Evolutionary conservation across 2,797 vertebrate species (phyloP), one percentile per base, ranked within the genome.

Genomic region (Sus cebifrons): DNA sequence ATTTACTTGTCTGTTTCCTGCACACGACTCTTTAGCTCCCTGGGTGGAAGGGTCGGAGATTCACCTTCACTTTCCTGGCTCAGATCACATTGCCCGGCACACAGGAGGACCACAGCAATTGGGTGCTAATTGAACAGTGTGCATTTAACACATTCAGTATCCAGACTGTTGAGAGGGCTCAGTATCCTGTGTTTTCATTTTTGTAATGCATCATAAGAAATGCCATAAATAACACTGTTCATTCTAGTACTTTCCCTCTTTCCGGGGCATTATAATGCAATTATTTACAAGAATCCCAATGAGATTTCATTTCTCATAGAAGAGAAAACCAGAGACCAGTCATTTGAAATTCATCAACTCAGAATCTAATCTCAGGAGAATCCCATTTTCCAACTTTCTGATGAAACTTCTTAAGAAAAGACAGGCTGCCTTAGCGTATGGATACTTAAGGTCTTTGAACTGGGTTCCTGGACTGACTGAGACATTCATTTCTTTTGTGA

Each of bases 241-340:
- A 16, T 71, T 85, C 71, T 87, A 85, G 77, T 52, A 29, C 27
- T 91, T 95, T 94, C 54, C 56, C 15, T 56, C 60, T 88, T 91
- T 91, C 0, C 13, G 16, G 40, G 52, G 84, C 52, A 86, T 74
- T 44, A 68, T 36, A 79, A 91, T 64, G 29, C 77, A 96, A 84
- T 93, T 74, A 95, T 92, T 92, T 94, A 89, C 18, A 75, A 89
- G 85, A 81, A 91, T 85, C 82, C 67, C 64, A 73, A 5, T 65
- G 84, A 78, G 83, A 86, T 56, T 96, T 91, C n/a, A 87, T 93
- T 93, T 95, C 58, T 82, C 23, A 13, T n/a, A 84, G 73, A 86
- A 88, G 3, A 67, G 92, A 95, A 97, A 92, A 77, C 13, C 74
- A 93, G 92, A 91, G 10, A 64, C 23, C 16, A 79, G 36, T 32